These are phyloP conservation scores for Epicauta chinensis DNA, from an alignment of 1,140 invertebrate genomes.

Conservation along the genomic window DNA sequence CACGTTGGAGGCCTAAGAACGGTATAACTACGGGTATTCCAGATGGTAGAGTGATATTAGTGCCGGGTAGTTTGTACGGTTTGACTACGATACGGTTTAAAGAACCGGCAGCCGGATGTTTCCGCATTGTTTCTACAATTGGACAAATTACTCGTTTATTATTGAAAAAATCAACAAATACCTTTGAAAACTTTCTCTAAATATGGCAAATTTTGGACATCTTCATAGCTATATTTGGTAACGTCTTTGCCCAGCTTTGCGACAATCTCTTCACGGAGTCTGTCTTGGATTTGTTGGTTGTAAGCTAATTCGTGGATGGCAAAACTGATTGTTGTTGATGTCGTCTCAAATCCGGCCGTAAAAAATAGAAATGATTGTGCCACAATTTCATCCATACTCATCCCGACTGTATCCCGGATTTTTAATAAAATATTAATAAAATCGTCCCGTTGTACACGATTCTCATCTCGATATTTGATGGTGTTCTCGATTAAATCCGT, in stretches of 20 bases:
- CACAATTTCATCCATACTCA: slow-evolving; percentile 39
- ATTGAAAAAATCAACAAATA: background rate
- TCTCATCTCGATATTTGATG: slow-evolving; percentile 43
- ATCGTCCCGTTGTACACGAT: slow-evolving; percentile 44
- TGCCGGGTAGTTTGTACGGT: slow-evolving; percentile 46
- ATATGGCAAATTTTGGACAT: slow-evolving; percentile 46
- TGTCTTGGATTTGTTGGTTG: slow-evolving; percentile 50
- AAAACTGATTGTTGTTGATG: slow-evolving; percentile 49
- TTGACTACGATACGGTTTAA: slow-evolving; percentile 39
- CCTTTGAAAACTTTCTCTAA: slow-evolving; percentile 44
- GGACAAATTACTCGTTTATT: background rate
- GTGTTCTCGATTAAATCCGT: slow-evolving; percentile 41
- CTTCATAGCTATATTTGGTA: slow-evolving; percentile 43
- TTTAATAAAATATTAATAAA: slow-evolving; percentile 51
- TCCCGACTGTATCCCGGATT: slow-evolving; percentile 17
- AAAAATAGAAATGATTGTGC: slow-evolving; percentile 54
- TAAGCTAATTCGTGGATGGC: slow-evolving; percentile 50
- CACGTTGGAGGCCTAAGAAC: slow-evolving; percentile 49
- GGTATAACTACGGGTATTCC: slow-evolving; percentile 53
- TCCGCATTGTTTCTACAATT: slow-evolving; percentile 41
- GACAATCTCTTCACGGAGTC: slow-evolving; percentile 50
- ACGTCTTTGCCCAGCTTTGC: slow-evolving; percentile 35
- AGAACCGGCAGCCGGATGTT: slow-evolving; percentile 44
- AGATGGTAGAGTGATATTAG: slow-evolving; percentile 42
- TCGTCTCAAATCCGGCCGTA: slow-evolving; percentile 60